phyloP scores from a whole-genome alignment of 2,113 vertebrate species.

The Zapornia atra region DNA sequence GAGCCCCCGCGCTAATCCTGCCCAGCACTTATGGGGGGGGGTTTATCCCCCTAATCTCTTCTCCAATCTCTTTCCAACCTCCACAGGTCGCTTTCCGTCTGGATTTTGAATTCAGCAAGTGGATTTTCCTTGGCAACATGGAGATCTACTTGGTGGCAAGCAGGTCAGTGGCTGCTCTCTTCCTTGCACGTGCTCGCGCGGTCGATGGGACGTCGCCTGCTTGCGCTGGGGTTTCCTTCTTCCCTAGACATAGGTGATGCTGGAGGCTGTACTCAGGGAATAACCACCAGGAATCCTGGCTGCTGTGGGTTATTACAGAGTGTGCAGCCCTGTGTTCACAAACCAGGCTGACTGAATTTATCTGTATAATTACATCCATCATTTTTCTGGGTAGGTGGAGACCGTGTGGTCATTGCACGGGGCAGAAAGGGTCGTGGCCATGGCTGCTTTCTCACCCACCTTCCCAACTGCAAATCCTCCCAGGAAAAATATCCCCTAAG shows the following conservation, averaged over 20 bases:
- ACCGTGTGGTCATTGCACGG: neutral
- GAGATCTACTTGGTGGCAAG: slow-evolving; percentile 77
- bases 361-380: fast-evolving
- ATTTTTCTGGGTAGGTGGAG: fast-evolving
- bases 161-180: slow-evolving; percentile 74
- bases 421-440: neutral
- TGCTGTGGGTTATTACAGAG: neutral
- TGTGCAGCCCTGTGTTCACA: neutral
- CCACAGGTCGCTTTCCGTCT: slow-evolving; percentile 87
- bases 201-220: fast-evolving
- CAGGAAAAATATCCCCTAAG: neutral
- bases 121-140: slow-evolving; percentile 81
- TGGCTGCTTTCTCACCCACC: neutral
- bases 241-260: neutral
- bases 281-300: neutral
- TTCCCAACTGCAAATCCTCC: neutral
- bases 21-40: fast-evolving
- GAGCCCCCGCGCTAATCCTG: neutral
- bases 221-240: neutral
- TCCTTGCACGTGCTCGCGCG: neutral
- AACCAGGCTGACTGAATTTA: neutral
- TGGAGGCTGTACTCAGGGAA: neutral
- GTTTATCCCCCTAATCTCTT: neutral
- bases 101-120: slow-evolving; percentile 92
- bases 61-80: neutral